Evolutionary conservation across 2,797 vertebrate genomes (phyloP).

Genomic region (Tenualosa ilisha): DNA sequence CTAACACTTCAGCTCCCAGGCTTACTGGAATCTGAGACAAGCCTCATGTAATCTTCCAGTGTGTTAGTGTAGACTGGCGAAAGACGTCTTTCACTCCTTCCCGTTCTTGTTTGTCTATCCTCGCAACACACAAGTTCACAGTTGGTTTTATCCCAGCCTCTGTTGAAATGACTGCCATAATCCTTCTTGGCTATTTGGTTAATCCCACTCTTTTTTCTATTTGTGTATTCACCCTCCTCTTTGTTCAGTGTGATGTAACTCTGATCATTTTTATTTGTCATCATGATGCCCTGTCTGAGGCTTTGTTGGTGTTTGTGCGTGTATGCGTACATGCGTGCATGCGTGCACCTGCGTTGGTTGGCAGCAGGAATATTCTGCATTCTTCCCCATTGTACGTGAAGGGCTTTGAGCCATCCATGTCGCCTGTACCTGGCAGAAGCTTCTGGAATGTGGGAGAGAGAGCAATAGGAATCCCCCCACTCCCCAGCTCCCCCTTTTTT

Average conservation of each 20-base stretch:
- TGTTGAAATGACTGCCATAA: neutral
- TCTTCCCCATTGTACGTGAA: neutral
- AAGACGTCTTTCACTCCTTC: neutral
- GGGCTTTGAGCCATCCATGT: conserved; percentile 11
- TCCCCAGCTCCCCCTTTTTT: conserved; percentile 47
- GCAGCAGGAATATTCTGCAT: neutral
- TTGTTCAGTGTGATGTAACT: neutral
- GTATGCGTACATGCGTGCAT: neutral
- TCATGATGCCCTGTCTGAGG: neutral
- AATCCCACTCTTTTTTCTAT: neutral
- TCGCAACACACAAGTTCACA: neutral
- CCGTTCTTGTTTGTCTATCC: neutral
- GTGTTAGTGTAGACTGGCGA: neutral
- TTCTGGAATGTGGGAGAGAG: conserved; percentile 66
- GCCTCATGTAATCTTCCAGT: neutral
- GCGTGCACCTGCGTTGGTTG: neutral
- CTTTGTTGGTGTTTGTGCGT: neutral
- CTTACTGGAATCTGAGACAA: neutral
- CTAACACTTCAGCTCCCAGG: neutral
- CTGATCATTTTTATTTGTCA: neutral
- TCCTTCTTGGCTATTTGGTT: neutral
- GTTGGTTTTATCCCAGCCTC: neutral
- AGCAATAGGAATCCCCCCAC: conserved; percentile 46
- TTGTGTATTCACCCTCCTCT: neutral
- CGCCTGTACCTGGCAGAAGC: conserved; percentile 66